These are phyloP conservation scores for Cyaniris semiargus DNA, from an alignment of 2,888 invertebrate species.

Conservation along the genomic window DNA sequence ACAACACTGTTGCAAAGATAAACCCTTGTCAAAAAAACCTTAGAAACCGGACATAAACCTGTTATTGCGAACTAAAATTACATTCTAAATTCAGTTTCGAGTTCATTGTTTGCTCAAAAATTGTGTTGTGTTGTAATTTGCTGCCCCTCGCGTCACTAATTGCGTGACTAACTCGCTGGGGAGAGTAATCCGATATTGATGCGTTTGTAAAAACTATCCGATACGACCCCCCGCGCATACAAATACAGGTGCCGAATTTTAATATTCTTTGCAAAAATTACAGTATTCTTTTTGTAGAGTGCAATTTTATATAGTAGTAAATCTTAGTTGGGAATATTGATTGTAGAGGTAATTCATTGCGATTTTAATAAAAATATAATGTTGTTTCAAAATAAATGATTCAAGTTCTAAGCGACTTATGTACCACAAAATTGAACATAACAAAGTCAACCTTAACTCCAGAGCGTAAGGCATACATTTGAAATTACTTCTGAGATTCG, in stretches of 20 bases:
- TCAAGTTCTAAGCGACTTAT: too few species aligned
- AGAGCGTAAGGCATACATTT: too few species aligned
- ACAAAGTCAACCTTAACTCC: too few species aligned
- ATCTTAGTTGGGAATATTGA: background rate
- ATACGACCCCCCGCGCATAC: constrained; percentile 48
- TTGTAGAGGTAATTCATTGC: too few species aligned
- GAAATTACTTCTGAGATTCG: too few species aligned
- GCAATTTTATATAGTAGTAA: background rate
- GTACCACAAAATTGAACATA: too few species aligned
- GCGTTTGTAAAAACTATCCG: constrained; percentile 79
- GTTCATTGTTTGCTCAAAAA: constrained; percentile 29
- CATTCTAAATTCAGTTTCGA: constrained; percentile 1
- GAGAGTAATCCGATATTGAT: constrained; percentile 76
- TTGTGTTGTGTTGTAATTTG: constrained; percentile 31
- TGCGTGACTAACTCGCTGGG: constrained; percentile 76
- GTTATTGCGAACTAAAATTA: background rate
- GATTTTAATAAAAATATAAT: too few species aligned
- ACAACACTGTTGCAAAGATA: too few species aligned
- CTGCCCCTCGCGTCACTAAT: constrained; percentile 61
- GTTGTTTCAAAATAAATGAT: too few species aligned
- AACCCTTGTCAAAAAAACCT: too few species aligned
- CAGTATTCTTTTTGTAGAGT: background rate
- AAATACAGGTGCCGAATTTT: constrained; percentile 40
- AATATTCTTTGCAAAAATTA: background rate
- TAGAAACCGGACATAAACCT: too few species aligned